A percentile compares a stretch with the other conserved stretches of the same genome.
phyloP scores from a whole-genome alignment of 2,888 invertebrate genomes.

The Phaedon cochleariae region DNA sequence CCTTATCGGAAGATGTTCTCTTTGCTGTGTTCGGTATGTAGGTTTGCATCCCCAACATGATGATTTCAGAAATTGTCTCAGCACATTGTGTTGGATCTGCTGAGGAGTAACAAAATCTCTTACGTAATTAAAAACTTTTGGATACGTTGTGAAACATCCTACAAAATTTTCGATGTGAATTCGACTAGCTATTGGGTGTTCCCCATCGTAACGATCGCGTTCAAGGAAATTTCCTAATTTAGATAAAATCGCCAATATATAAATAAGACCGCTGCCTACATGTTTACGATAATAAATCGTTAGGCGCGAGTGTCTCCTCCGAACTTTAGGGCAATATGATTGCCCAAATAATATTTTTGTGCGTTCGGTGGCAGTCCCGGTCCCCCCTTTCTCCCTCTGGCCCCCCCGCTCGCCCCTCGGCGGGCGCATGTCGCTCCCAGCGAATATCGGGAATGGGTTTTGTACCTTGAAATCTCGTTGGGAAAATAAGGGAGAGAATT shows the following conservation, averaged over 20 bases:
- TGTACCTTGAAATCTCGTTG: slow-evolving; percentile 56
- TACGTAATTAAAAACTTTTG: too few species aligned
- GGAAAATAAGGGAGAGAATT: slow-evolving; percentile 52
- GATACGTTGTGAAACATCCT: too few species aligned
- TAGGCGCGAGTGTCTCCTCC: slow-evolving; percentile 14
- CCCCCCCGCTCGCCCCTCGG: slow-evolving; percentile 3
- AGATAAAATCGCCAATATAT: neutral
- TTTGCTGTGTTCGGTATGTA: too few species aligned
- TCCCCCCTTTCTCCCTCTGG: slow-evolving; percentile 10
- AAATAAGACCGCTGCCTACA: slow-evolving; percentile 8
- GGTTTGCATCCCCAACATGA: too few species aligned
- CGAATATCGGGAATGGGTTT: slow-evolving; percentile 42
- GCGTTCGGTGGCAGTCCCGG: slow-evolving; percentile 32
- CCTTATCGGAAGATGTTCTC: too few species aligned
- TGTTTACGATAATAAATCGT: slow-evolving; percentile 19
- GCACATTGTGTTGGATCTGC: too few species aligned
- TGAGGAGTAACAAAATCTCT: too few species aligned
- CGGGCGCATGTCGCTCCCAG: slow-evolving; percentile 10
- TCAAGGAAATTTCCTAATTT: neutral
- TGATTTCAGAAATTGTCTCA: too few species aligned
- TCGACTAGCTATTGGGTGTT: too few species aligned
- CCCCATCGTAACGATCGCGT: too few species aligned
- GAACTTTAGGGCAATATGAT: slow-evolving; percentile 26
- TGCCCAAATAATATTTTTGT: slow-evolving; percentile 38
- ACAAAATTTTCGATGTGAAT: too few species aligned